Percentiles rank a stretch among this genome's conserved stretches.
These are phyloP conservation scores for Drosophila willistoni DNA, from an alignment of 1,140 invertebrate species.

Conservation along the genomic window DNA sequence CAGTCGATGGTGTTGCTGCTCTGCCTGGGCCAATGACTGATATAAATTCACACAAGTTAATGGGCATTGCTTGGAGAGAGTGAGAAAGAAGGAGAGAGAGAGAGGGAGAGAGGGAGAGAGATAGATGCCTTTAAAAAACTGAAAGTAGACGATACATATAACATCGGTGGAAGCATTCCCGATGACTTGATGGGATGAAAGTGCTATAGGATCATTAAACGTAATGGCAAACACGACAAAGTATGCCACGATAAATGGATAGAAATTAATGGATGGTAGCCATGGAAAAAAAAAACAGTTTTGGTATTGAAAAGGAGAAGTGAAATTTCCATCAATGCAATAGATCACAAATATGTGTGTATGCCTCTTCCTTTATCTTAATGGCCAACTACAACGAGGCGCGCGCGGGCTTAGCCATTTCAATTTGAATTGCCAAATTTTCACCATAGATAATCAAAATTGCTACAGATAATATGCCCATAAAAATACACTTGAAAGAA, in stretches of 20 bases:
- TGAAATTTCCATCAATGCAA: slow-evolving; percentile 53
- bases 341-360: slow-evolving; percentile 50
- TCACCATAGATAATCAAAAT: slow-evolving; percentile 5
- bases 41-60: slow-evolving; percentile 80
- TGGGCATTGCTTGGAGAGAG: slow-evolving; percentile 41
- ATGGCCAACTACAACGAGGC: neutral
- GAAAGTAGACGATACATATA: slow-evolving; percentile 2
- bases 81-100: slow-evolving; percentile 56
- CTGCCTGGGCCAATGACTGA: slow-evolving; percentile 62
- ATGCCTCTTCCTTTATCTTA: slow-evolving; percentile 10
- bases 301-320: no score
- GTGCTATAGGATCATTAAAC: slow-evolving; percentile 55
- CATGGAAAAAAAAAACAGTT: neutral
- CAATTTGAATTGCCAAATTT: slow-evolving; percentile 13
- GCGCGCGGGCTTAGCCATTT: neutral
- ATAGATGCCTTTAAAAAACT: slow-evolving; percentile 8
- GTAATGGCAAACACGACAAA: slow-evolving; percentile 58
- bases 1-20: slow-evolving; percentile 33
- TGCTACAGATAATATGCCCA: neutral
- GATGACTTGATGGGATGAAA: slow-evolving; percentile 41
- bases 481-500: slow-evolving; percentile 6
- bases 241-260: slow-evolving; percentile 55
- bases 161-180: slow-evolving; percentile 34
- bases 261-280: slow-evolving; percentile 19
- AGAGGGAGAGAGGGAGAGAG: neutral